phyloP scores from a whole-genome alignment of 2,888 invertebrate species.

The Scaptomyza flava region DNA sequence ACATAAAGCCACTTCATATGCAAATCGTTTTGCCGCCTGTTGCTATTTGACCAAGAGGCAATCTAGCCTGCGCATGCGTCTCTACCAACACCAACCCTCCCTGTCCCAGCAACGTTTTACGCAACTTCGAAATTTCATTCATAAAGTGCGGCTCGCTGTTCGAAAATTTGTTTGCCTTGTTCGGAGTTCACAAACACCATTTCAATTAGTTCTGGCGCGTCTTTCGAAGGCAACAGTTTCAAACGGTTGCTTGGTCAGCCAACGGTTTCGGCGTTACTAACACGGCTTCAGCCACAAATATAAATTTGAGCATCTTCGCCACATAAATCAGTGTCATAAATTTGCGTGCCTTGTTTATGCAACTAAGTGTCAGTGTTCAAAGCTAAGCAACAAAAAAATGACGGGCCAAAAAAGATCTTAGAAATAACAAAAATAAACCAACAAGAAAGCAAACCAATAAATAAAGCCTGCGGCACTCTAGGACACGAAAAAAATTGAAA shows the following conservation, averaged over 20 bases:
- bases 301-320: constrained; percentile 28
- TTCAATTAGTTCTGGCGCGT: constrained; percentile 62
- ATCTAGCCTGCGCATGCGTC: constrained; percentile 36
- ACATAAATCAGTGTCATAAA: constrained; percentile 73
- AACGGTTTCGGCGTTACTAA: background rate
- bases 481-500: constrained; percentile 49
- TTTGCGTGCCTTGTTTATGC: constrained; percentile 58
- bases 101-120: background rate
- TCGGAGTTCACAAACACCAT: background rate
- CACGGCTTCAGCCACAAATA: constrained; percentile 7
- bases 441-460: constrained; percentile 37
- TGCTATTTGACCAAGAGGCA: constrained; percentile 23
- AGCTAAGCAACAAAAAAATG: constrained; percentile 44
- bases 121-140: constrained; percentile 61
- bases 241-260: background rate
- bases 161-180: constrained; percentile 35
- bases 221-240: constrained; percentile 58
- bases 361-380: constrained; percentile 60
- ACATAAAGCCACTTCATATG: constrained; percentile 17
- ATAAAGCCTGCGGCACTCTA: constrained; percentile 39
- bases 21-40: constrained; percentile 48
- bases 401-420: constrained; percentile 32
- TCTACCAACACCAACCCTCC: background rate
- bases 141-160: constrained; percentile 48
- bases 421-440: constrained; percentile 11